Evolutionary conservation across 1,140 invertebrate species (phyloP).

Genomic region (Drosophila carrolli): DNA sequence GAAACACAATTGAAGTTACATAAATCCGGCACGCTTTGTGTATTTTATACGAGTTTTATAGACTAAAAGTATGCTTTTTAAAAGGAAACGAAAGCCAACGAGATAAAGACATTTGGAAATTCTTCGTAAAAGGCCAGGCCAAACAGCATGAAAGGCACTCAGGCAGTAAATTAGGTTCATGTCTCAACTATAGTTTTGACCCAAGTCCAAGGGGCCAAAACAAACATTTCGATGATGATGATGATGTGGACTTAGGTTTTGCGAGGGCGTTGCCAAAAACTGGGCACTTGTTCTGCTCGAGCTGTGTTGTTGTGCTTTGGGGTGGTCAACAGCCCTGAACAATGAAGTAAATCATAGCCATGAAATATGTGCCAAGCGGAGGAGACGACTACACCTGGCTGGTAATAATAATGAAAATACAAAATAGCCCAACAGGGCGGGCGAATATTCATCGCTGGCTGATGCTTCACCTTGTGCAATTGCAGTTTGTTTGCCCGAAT

Average conservation of each 20-base stretch:
- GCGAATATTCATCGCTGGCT: constrained; percentile 37
- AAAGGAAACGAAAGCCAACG: constrained; percentile 44
- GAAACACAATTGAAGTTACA: neutral
- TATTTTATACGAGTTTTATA: neutral
- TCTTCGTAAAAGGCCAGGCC: constrained; percentile 24
- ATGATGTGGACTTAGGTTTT: constrained; percentile 9
- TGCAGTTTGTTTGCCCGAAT: constrained; percentile 64
- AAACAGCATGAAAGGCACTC: constrained; percentile 72
- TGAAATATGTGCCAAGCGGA: constrained; percentile 75
- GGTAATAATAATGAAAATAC: constrained; percentile 78
- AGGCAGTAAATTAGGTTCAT: constrained; percentile 82
- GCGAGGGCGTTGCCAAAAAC: constrained; percentile 55
- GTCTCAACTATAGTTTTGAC: constrained; percentile 76
- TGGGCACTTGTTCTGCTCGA: constrained; percentile 77
- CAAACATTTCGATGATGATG: constrained; percentile 62
- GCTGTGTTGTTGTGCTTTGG: constrained; percentile 48
- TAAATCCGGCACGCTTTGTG: neutral
- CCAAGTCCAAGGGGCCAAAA: constrained; percentile 67
- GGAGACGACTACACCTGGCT: constrained; percentile 29
- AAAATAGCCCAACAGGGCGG: constrained; percentile 53
- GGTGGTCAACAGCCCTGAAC: constrained; percentile 73
- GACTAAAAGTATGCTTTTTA: neutral
- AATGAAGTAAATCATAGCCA: constrained; percentile 80
- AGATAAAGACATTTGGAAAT: constrained; percentile 75
- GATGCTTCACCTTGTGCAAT: constrained; percentile 65